Evolutionary conservation across 1,140 invertebrate species (phyloP), one percentile per base, ranked within the genome.

Genomic region (honey bee (Apis mellifera)): DNA sequence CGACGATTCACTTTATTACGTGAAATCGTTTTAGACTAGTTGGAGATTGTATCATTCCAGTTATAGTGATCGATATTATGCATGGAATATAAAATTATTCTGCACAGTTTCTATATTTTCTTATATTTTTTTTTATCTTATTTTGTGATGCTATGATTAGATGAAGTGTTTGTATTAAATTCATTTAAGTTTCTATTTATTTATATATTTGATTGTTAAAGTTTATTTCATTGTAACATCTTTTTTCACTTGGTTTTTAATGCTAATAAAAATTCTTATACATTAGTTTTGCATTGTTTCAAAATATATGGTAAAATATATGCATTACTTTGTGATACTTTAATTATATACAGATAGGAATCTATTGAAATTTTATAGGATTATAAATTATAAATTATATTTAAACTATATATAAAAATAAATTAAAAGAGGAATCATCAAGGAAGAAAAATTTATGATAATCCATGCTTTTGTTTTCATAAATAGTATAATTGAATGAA

Each of bases 1-100:
- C n/a, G 59, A 64, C 54, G 59, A n/a, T 15, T 74, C 71, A n/a
- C 52, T 74, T 80, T 65, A 48, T 57, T 50, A 26, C 52, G 54
- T 15, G 42, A 59, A 52, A 57, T 81, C 79, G 79, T 23, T 59
- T 65, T 52, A 48, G 57, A 52, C 8, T 23, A 32, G 23, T 23
- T 9, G 48, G 59, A 72, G 50, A 75, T 50, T 13, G 26, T 26
- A 52, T 11, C 23, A 48, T 54, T 42, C 19, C n/a, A 13, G 8
- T 13, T 32, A 75, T 75, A 54, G 32, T 59, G 57, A 54, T 13
- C 9, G 50, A 73, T 65, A 55, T 9, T 73, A 9, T 4, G 48
- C 3, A n/a, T n/a, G 50, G 26, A 64, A 80, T 80, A n/a, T 74
- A 54, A 73, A 55, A 2, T 64, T 65, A 65, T 26, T 64, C 9